Evolutionary conservation across 2,113 vertebrate genomes (phyloP), one percentile per base, ranked within the genome.

Genomic region (Copsychus sechellarum): DNA sequence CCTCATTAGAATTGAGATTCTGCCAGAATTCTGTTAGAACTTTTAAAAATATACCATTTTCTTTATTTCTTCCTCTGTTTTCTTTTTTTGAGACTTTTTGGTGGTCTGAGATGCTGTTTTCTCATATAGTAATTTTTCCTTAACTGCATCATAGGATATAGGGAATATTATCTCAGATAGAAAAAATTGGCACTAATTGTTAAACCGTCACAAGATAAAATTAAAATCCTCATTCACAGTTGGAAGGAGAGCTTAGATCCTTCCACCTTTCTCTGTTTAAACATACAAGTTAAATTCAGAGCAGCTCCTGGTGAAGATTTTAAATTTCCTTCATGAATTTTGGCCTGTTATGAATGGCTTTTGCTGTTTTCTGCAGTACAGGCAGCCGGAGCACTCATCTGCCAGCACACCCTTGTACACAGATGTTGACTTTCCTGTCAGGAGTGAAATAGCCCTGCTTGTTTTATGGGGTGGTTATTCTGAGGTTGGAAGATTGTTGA

Each of bases 381-480:
- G 65, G 81, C 92, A 92, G 93, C 87, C 85, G 71, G 84, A 90
- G 79, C 79, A 28, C 36, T 72, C 71, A 24, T 56, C 77, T 85
- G 79, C 58, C 83, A 90, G 72, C 85, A 72, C 67, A 54, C 34
- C 67, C 95, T 48, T 12, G 24, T 83, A 94, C 92, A 95, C 90
- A 93, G 81, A 93, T 95, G 96, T 95, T 96, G 96, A 94, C 87
- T 96, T 91, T 95, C 33, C 81, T 95, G 92, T 95, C 90, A 86
- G 81, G 50, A 88, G 91, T 85, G 91, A 88, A 96, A 90, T 4
- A 93, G 62, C 60, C 71, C 28, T 40, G 85, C 76, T 71, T 96
- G 85, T 62, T 95, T 94, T 96, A 96, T 86, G 76, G 85, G 62
- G 43, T 95, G 94, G 90, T 96, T 96, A 95, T 94, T 96, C 95